Conservation (phyloP, 2,888 invertebrate species). For the Tetranychus piercei region DNA sequence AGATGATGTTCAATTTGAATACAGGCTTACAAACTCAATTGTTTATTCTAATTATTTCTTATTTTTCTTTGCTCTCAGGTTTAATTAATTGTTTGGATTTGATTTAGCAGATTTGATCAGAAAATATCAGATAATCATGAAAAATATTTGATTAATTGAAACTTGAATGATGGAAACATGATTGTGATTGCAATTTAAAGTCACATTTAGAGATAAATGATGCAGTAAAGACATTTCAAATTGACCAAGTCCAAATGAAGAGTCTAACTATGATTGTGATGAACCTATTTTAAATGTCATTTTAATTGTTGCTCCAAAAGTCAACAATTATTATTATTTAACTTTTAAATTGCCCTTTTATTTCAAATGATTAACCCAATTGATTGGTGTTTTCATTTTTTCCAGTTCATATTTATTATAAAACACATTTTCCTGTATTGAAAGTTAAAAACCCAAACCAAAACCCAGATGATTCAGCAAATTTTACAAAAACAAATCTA, state of each 20-base stretch:
- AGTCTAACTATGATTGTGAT: background rate
- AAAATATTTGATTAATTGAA: background rate
- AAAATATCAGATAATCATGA: too few relatives aligned
- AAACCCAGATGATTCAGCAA: too few relatives aligned
- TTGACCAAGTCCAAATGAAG: slow-evolving; percentile 1
- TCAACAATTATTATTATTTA: background rate
- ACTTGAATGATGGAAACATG: background rate
- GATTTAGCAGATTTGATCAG: too few relatives aligned
- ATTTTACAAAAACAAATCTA: too few relatives aligned
- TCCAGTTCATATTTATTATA: background rate
- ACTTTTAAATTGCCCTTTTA: too few relatives aligned
- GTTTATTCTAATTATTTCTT: too few relatives aligned
- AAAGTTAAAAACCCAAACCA: too few relatives aligned
- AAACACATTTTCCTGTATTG: background rate
- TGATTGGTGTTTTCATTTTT: background rate
- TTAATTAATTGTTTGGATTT: too few relatives aligned
- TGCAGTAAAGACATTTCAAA: background rate
- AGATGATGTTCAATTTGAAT: too few relatives aligned
- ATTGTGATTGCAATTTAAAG: background rate
- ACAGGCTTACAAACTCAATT: too few relatives aligned
- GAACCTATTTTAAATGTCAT: background rate
- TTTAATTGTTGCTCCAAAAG: background rate
- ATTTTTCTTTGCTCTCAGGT: too few relatives aligned
- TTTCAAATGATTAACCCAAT: too few relatives aligned
- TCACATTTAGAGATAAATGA: background rate